Base-by-base conservation (phyloP, 2,888 invertebrate species). In the Romanomermis culicivorax region DNA sequence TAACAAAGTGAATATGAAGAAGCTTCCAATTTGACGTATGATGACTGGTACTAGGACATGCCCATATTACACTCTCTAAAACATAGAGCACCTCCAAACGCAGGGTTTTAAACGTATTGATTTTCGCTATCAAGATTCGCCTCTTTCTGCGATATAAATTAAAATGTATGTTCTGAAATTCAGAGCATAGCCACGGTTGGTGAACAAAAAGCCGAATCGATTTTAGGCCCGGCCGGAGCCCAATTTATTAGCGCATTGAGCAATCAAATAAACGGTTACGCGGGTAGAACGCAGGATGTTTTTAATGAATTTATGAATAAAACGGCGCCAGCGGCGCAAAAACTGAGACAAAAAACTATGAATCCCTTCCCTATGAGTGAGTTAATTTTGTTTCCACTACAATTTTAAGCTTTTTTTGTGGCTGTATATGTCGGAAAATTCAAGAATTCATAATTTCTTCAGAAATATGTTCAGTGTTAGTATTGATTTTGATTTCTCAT, bases 241-340 rank as follows among this genome's bases (percentile, higher is more conserved):
- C 29, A 50, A 14, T 25, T 56, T 2, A 50, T 59, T 30, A 54
- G 50, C 23, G 52, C 61, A 17, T 36, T 58, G 11, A 51, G 57
- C 45, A 52, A 36, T 23, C 52, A 58, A 14, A 25, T 62, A 36
- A 62, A 64, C 50, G 67, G 67, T 3, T 67, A 65, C 51, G 66
- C 66, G 0, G 68, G 66, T 55, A 67, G 64, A 53, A 65, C 66
- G 29, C 62, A 63, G 43, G 62, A 61, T 48, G 61, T 69, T 7
- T 60, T 68, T 55, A 64, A 61, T 45, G 61, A 62, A 53, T 63
- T 65, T 2, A 36, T 58, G 2, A 27, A 36, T 42, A 65, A 64
- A 57, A 68, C 66, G 1, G 67, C 64, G 3, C 68, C 68, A 3
- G 66, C 61, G 55, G 68, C 68, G 2, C 66, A 65, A 52, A 65